These are phyloP conservation scores for Hipposideros armiger DNA, from an alignment of 2,113 vertebrate species.

Conservation along the genomic window DNA sequence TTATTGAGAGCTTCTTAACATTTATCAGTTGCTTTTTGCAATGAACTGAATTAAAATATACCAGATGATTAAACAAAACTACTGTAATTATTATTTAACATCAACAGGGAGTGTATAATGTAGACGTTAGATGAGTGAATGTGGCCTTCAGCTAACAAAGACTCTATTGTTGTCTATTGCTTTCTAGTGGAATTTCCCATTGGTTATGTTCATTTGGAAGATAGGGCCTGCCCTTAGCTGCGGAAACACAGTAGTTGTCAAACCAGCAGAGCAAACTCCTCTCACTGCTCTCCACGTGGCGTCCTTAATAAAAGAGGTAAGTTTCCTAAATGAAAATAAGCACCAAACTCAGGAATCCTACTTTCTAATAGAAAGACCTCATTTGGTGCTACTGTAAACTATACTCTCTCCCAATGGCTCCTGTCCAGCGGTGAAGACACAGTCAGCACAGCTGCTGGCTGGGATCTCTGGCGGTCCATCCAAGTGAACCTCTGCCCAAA, in stretches of 20 bases:
- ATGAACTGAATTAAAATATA: neutral
- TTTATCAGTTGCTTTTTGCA: constrained; percentile 22
- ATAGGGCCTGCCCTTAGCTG: constrained; percentile 93
- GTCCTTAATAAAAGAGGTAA: constrained; percentile 94
- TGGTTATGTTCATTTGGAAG: constrained; percentile 94
- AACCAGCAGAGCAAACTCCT: constrained; percentile 94
- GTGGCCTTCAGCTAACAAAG: constrained; percentile 39
- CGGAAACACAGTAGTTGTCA: constrained; percentile 94
- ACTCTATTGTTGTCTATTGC: constrained; percentile 13
- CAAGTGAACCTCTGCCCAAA: neutral
- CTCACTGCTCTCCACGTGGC: constrained; percentile 93
- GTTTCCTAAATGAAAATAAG: constrained; percentile 42
- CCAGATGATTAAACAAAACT: neutral
- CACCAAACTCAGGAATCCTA: neutral
- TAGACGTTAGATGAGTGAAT: neutral
- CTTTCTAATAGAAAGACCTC: neutral
- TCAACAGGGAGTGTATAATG: neutral
- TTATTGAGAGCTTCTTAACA: neutral
- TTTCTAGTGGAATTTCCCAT: constrained; percentile 94
- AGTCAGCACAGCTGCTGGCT: neutral
- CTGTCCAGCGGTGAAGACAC: neutral
- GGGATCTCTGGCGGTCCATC: neutral
- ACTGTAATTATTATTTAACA: neutral
- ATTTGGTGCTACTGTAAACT: neutral
- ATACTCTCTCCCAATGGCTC: neutral